phyloP scores from a whole-genome alignment of 2,797 vertebrate genomes.

The Carcharodon carcharias region DNA sequence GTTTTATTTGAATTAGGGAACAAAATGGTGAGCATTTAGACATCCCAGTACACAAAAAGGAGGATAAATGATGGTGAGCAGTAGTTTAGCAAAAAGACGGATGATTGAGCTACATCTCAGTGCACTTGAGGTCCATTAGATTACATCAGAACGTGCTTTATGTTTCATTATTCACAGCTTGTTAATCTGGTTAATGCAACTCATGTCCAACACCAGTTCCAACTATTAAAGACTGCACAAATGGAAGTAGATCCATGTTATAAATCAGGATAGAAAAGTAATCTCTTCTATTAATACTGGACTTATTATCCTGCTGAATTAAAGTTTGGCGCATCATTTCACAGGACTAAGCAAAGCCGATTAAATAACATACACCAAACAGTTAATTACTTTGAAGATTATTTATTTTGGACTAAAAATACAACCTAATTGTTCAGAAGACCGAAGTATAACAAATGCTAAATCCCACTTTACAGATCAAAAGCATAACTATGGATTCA shows the following conservation, averaged over 20 bases:
- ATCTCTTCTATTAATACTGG: background rate
- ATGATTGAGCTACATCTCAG: slow-evolving; percentile 3
- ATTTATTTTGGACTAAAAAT: slow-evolving; percentile 13
- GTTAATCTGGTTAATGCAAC: background rate
- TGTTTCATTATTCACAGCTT: background rate
- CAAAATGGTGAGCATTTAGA: slow-evolving; percentile 22
- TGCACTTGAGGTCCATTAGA: background rate
- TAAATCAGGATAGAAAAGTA: background rate
- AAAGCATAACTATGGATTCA: background rate
- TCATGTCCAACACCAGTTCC: background rate
- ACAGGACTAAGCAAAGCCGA: background rate
- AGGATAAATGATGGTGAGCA: slow-evolving; percentile 5
- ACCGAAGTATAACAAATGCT: background rate
- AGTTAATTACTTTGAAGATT: background rate
- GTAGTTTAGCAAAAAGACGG: background rate
- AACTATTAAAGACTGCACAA: background rate
- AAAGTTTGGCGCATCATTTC: background rate
- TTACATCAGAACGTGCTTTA: slow-evolving; percentile 26
- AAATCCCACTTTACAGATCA: background rate
- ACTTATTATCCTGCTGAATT: background rate
- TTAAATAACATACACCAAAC: background rate
- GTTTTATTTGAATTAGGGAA: background rate
- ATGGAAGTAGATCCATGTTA: background rate
- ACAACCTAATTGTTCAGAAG: background rate
- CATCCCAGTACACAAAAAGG: slow-evolving; percentile 2